Percentiles rank a stretch among this genome's conserved stretches.
phyloP scores from a whole-genome alignment of 1,140 invertebrate genomes.

The Bradysia coprophila region DNA sequence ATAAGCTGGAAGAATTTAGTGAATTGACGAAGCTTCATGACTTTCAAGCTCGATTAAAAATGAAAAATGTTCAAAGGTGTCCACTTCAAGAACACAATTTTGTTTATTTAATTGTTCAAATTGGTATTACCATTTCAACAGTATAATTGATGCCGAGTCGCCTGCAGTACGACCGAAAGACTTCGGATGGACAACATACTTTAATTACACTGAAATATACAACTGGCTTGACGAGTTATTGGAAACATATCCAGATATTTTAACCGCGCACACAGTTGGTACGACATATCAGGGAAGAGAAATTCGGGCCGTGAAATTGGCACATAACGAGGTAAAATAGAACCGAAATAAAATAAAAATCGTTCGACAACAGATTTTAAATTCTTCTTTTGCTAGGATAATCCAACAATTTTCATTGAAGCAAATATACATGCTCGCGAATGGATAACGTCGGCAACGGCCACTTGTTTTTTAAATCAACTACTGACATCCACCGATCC shows the following conservation, averaged over 20 bases:
- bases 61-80: constrained; percentile 25
- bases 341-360: background rate
- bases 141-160: constrained; percentile 9
- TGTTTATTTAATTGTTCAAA: constrained; percentile 9
- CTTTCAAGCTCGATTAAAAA: constrained; percentile 6
- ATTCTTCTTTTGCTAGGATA: constrained; percentile 6
- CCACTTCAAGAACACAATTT: constrained; percentile 13
- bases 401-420: constrained; percentile 30
- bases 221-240: constrained; percentile 20
- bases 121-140: constrained; percentile 7
- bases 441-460: constrained; percentile 35
- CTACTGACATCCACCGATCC: constrained; percentile 24
- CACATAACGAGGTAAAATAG: constrained; percentile 10
- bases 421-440: constrained; percentile 31
- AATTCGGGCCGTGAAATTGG: constrained; percentile 18
- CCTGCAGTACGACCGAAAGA: constrained; percentile 8
- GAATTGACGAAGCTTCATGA: constrained; percentile 8
- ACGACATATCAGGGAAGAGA: constrained; percentile 19
- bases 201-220: constrained; percentile 30
- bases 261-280: constrained; percentile 17
- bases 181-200: constrained; percentile 26
- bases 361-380: background rate
- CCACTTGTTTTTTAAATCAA: constrained; percentile 29
- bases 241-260: constrained; percentile 11
- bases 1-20: constrained; percentile 19